Conservation (phyloP, 2,113 vertebrate genomes). For the Colinus virginianus region DNA sequence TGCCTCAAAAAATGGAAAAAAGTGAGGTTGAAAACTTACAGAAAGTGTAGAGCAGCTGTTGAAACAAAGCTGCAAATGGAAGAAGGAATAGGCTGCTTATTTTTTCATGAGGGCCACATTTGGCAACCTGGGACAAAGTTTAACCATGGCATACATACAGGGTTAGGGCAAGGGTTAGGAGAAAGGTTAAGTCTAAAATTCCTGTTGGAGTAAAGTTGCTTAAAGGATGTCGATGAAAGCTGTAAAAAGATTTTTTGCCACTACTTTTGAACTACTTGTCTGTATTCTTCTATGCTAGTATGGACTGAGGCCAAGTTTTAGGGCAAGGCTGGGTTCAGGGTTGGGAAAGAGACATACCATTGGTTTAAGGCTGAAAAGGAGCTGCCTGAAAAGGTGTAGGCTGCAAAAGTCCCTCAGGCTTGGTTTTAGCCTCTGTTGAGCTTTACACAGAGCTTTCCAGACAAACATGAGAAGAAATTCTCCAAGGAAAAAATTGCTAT, state of each 20-base stretch:
- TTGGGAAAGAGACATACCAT: not conserved
- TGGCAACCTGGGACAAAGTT: not conserved
- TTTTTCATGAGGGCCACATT: not conserved
- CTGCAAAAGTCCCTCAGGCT: not conserved
- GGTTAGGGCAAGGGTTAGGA: not conserved
- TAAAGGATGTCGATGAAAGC: not conserved
- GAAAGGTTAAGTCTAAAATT: not conserved
- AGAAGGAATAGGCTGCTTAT: not conserved
- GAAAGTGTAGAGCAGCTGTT: not conserved
- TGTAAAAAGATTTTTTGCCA: not conserved
- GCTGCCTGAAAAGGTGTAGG: not conserved
- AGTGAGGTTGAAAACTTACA: too few species aligned
- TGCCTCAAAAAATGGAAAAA: too few species aligned
- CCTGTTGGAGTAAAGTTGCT: not conserved
- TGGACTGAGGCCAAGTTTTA: not conserved
- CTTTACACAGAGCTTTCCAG: too few species aligned
- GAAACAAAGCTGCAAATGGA: not conserved
- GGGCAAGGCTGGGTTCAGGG: not conserved
- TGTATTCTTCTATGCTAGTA: too few species aligned
- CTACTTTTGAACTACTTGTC: not conserved
- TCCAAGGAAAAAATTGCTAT: not conserved
- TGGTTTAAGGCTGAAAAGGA: not conserved
- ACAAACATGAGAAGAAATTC: too few species aligned
- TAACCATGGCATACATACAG: not conserved
- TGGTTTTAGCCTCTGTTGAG: not conserved